phyloP scores from a whole-genome alignment of 2,797 vertebrate genomes.

The Mormyrops boulengeri region DNA sequence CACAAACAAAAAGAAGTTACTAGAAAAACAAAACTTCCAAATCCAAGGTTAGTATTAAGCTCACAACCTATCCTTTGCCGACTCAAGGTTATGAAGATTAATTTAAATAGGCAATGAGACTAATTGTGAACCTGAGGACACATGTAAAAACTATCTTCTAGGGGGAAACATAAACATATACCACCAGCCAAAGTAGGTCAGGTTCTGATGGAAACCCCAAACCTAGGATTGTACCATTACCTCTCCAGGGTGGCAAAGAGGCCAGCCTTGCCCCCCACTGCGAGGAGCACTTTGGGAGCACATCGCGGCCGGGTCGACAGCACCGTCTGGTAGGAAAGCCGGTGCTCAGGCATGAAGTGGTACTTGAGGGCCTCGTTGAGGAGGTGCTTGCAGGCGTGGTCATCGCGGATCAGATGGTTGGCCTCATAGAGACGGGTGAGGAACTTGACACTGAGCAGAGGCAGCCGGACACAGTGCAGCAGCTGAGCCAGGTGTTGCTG shows the following conservation, averaged over 20 bases:
- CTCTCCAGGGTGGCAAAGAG: conserved; percentile 93
- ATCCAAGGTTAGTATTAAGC: neutral
- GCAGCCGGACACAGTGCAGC: conserved; percentile 90
- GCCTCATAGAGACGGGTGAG: conserved; percentile 94
- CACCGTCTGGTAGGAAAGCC: conserved; percentile 90
- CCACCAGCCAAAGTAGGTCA: neutral
- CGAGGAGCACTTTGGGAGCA: conserved; percentile 91
- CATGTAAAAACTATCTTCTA: neutral
- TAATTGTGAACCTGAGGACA: neutral
- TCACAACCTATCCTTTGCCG: neutral
- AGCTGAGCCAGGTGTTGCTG: conserved; percentile 90
- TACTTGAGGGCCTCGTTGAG: conserved; percentile 98
- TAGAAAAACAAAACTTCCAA: neutral
- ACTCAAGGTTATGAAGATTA: neutral
- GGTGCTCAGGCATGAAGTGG: conserved; percentile 97
- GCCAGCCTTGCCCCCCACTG: conserved; percentile 93
- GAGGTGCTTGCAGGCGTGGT: conserved; percentile 93
- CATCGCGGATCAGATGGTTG: conserved; percentile 95
- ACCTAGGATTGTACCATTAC: conserved; percentile 47
- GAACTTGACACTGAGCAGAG: conserved; percentile 93
- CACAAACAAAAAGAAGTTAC: neutral
- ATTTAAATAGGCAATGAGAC: neutral
- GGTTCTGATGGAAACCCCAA: neutral
- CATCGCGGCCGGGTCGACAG: conserved; percentile 86
- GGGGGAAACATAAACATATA: neutral